These are phyloP conservation scores for Eristalis tenax DNA, from an alignment of 2,888 invertebrate species.

Conservation along the genomic window DNA sequence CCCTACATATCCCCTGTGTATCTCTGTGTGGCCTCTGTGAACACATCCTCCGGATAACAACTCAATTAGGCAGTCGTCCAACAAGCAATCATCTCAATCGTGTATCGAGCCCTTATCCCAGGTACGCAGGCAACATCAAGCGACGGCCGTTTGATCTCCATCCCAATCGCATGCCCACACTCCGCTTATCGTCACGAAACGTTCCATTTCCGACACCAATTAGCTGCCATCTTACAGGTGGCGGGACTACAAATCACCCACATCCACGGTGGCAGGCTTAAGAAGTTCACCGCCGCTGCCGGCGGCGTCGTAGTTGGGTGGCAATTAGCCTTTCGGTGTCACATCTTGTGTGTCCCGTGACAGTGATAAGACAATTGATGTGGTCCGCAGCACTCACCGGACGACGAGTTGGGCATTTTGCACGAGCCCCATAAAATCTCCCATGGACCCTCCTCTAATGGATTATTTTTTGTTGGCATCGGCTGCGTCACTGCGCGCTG, in stretches of 20 bases:
- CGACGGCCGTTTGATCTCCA: not conserved
- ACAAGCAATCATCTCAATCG: not conserved
- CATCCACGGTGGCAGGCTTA: slow-evolving; percentile 45
- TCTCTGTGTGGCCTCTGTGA: not conserved
- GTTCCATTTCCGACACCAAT: slow-evolving; percentile 45
- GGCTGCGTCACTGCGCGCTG: not conserved
- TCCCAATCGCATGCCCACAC: not conserved
- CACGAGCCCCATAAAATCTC: slow-evolving; percentile 24
- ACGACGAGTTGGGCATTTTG: not conserved
- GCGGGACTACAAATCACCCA: slow-evolving; percentile 13
- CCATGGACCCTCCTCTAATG: slow-evolving; percentile 34
- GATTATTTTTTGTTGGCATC: slow-evolving; percentile 27
- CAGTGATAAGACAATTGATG: slow-evolving; percentile 28
- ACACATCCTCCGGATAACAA: not conserved
- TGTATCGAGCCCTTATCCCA: not conserved
- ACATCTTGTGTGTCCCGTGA: slow-evolving; percentile 27
- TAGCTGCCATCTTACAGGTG: slow-evolving; percentile 41
- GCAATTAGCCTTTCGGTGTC: slow-evolving; percentile 43
- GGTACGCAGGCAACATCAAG: not conserved
- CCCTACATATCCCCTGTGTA: not conserved
- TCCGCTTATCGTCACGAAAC: slow-evolving; percentile 31
- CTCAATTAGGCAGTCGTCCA: not conserved
- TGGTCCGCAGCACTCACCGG: not conserved
- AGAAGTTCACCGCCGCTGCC: slow-evolving; percentile 39
- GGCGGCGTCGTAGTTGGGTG: not conserved